Conservation (phyloP, 1,140 invertebrate species). For the Uloborus diversus region DNA sequence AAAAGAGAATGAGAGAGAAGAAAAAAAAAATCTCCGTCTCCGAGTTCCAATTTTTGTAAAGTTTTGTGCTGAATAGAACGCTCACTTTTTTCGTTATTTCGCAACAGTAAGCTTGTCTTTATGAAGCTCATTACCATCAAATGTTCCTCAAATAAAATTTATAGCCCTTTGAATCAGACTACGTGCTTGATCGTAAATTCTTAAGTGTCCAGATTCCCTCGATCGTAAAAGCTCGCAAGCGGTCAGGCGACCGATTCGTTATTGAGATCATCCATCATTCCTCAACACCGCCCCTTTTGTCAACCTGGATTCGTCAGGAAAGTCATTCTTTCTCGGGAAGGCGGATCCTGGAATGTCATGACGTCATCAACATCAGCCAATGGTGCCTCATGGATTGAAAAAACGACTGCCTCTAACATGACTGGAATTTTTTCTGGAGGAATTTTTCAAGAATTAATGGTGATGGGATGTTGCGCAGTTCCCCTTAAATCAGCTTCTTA, state of each 20-base stretch:
- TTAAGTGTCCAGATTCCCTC: conserved; percentile 31
- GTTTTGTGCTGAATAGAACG: conserved; percentile 13
- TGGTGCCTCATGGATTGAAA: neutral
- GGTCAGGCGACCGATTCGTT: conserved; percentile 10
- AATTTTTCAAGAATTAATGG: neutral
- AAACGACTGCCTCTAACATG: conserved; percentile 2
- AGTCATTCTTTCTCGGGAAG: conserved; percentile 25
- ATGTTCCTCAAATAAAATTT: conserved; percentile 29
- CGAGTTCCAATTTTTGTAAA: conserved; percentile 37
- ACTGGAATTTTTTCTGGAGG: neutral
- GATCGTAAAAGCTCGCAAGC: conserved; percentile 15
- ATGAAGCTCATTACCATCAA: conserved; percentile 29
- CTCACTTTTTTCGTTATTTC: conserved; percentile 1
- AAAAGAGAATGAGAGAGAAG: neutral
- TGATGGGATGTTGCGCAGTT: no score
- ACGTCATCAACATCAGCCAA: conserved; percentile 6
- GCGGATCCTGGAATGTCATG: conserved; percentile 3
- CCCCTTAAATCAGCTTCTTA: no score
- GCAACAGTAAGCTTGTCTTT: conserved; percentile 4
- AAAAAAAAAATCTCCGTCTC: no score
- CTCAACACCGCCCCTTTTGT: neutral
- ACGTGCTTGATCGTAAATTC: conserved; percentile 1
- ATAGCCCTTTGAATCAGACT: conserved; percentile 14
- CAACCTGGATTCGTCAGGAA: conserved; percentile 4
- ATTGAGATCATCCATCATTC: neutral